These are phyloP conservation scores for Pituophis catenifer DNA, from an alignment of 2,113 vertebrate species.

Conservation along the genomic window DNA sequence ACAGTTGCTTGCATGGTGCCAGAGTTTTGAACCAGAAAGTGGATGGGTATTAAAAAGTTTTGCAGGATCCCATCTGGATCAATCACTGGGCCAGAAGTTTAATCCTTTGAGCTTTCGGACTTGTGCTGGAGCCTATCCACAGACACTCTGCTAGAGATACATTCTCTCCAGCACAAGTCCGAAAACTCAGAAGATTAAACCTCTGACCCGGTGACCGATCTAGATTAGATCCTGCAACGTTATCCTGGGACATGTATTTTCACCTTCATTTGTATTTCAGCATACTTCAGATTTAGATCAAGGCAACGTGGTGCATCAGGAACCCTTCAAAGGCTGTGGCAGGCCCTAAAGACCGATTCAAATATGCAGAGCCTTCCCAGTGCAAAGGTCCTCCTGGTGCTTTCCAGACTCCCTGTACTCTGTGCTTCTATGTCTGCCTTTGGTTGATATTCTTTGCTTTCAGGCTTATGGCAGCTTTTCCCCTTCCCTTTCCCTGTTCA, in stretches of 20 bases:
- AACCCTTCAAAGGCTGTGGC: not conserved
- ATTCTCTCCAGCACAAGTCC: too few species aligned
- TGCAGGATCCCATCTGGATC: too few species aligned
- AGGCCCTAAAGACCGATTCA: not conserved
- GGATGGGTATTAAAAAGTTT: not conserved
- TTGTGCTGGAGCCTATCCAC: too few species aligned
- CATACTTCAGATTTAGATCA: not conserved
- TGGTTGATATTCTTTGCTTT: not conserved
- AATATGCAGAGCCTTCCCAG: not conserved
- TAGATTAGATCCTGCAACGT: too few species aligned
- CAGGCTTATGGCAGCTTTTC: not conserved
- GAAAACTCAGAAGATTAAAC: too few species aligned
- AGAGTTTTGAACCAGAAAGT: constrained; percentile 28
- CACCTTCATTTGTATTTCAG: constrained; percentile 30
- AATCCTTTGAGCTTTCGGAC: too few species aligned
- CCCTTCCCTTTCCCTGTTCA: not conserved
- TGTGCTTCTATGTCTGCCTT: not conserved
- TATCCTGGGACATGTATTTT: too few species aligned
- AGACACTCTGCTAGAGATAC: too few species aligned
- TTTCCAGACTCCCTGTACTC: too few species aligned
- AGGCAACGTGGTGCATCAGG: not conserved
- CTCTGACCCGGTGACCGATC: too few species aligned
- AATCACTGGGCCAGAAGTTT: too few species aligned
- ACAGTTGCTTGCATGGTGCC: too few species aligned
- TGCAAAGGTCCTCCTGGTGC: not conserved